Base-by-base conservation (phyloP, 2,797 vertebrate genomes). In the Enteromius mattozi region DNA sequence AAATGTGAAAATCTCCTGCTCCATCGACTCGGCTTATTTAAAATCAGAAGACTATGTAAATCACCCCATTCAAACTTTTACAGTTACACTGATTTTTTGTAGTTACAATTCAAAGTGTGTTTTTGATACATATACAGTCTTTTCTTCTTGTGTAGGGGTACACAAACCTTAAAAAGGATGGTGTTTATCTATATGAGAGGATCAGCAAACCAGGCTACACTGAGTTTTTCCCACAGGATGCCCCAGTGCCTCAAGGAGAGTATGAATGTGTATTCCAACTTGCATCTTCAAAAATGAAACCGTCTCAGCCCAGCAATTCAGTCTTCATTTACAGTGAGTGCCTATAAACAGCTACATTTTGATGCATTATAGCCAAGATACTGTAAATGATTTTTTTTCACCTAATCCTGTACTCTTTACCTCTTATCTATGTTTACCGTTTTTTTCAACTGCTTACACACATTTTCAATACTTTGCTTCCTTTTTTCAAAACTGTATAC, bases 241-340 rank as follows among this genome's bases (percentile, higher is more conserved):
- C 19, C 3, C 54, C 66, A 10, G 81, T 87, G 76, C 1, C 14
- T 3, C 56, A 74, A 70, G 90, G 90, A 56, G 10, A 80, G 21
- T 91, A 88, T 13, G 75, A 80, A 6, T 91, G 90, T 78, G 68
- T 45, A 7, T 80, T 47, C 27, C 9, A 27, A 33, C 8, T 42
- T 17, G 7, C n/a, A 33, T 54, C 61, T 66, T 49, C 78, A 8
- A 51, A 10, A 35, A 47, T 4, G 2, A 5, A 12, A 7, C 1
- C 0, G 24, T 79, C 86, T 42, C 35, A 2, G n/a, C 49, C 24
- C 30, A 90, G 90, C 83, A 89, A 89, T 45, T 24, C 24, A 3
- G 65, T 90, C 27, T 30, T 69, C 42, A 75, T 90, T 84, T 84
- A 87, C 85, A 81, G 87, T 91, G 66, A 49, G 85, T 79, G 42